Percentiles rank a stretch among this genome's conserved stretches.
Evolutionary conservation across 2,797 vertebrate species (phyloP).

Genomic region (Scleropages formosus): DNA sequence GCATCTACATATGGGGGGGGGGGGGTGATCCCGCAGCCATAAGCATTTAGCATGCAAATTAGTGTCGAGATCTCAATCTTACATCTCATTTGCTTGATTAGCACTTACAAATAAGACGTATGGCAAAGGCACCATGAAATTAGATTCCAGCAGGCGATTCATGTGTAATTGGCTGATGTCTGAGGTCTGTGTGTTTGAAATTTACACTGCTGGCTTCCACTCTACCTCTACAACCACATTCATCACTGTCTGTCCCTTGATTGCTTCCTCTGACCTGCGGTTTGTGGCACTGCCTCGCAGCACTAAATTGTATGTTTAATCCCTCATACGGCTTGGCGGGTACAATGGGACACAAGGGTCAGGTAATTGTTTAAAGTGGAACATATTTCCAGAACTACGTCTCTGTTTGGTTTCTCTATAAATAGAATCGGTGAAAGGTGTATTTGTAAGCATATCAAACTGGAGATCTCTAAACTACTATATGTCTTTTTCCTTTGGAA

Average conservation of each 20-base stretch:
- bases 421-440: neutral
- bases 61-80: constrained; percentile 33
- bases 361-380: neutral
- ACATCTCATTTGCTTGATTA: constrained; percentile 56
- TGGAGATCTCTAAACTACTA: neutral
- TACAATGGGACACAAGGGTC: neutral
- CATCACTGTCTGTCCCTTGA: neutral
- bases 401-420: neutral
- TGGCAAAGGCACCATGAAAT: constrained; percentile 66
- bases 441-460: neutral
- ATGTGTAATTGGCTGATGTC: constrained; percentile 64
- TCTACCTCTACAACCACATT: neutral
- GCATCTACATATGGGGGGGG: neutral
- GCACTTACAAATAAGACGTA: constrained; percentile 50
- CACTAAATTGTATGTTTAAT: constrained; percentile 5
- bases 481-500: neutral
- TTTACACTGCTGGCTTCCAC: neutral
- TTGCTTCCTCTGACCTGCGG: neutral
- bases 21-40: neutral
- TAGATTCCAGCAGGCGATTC: constrained; percentile 60
- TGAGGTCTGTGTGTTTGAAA: constrained; percentile 41
- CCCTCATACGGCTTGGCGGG: neutral
- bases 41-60: constrained; percentile 33
- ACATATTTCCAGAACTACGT: neutral
- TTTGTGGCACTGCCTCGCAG: neutral